These are phyloP conservation scores for Oncopeltus fasciatus DNA, from an alignment of 1,140 invertebrate genomes.

Conservation along the genomic window DNA sequence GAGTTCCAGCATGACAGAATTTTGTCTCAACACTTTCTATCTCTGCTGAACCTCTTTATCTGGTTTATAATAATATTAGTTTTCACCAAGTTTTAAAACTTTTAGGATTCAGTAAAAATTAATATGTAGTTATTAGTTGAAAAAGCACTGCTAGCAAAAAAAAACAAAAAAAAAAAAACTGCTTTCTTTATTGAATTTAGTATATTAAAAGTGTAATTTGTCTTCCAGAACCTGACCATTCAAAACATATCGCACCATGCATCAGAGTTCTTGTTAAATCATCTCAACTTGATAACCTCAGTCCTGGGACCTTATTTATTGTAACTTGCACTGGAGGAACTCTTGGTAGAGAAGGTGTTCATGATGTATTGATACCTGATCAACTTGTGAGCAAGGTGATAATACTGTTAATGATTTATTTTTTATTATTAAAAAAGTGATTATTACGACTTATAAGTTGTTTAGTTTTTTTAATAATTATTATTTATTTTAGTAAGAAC, in stretches of 20 bases:
- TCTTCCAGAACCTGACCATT: background rate
- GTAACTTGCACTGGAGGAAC: conserved; percentile 74
- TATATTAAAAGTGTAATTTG: background rate
- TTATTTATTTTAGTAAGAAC: conserved; percentile 17
- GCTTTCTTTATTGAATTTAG: background rate
- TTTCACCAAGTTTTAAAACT: background rate
- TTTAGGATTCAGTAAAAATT: background rate
- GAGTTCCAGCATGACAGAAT: no score
- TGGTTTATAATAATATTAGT: background rate
- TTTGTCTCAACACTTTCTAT: no score
- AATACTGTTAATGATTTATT: background rate
- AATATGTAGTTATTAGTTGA: no score
- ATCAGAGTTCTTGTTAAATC: conserved; percentile 72
- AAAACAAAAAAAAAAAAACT: background rate
- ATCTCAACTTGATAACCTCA: conserved; percentile 48
- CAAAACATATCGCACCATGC: conserved; percentile 43
- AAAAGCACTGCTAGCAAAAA: no score
- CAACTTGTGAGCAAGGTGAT: conserved; percentile 62
- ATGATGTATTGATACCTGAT: conserved; percentile 61
- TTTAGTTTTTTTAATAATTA: conserved; percentile 12
- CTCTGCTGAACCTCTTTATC: no score
- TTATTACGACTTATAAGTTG: no score
- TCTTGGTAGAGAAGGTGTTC: conserved; percentile 64
- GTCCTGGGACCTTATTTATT: conserved; percentile 64
- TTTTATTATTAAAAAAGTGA: no score